Evolutionary conservation across 2,888 invertebrate species (phyloP).

Genomic region (Tiliacea citrago): DNA sequence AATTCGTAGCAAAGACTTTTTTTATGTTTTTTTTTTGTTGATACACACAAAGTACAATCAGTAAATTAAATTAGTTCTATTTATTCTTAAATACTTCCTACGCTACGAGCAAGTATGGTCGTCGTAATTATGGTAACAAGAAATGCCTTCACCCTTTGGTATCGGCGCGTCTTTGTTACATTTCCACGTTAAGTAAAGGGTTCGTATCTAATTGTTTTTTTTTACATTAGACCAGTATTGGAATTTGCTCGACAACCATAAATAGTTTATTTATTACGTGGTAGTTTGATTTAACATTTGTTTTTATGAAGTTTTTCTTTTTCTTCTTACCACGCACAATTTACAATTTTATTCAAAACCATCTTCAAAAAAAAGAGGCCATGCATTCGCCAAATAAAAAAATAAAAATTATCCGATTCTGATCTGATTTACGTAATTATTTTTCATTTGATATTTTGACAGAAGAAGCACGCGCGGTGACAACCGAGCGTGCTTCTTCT

Average conservation of each 20-base stretch:
- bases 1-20: neutral
- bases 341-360: no score
- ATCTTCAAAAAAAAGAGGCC: no score
- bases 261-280: slow-evolving; percentile 20
- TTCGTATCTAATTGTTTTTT: slow-evolving; percentile 28
- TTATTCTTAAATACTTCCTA: slow-evolving; percentile 5
- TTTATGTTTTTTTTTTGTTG: neutral
- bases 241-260: slow-evolving; percentile 12
- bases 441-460: neutral
- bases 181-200: slow-evolving; percentile 25
- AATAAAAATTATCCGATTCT: no score
- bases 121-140: slow-evolving; percentile 37
- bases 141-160: slow-evolving; percentile 28
- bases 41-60: neutral
- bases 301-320: neutral
- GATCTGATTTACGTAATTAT: no score
- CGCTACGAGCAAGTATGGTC: neutral
- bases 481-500: no score
- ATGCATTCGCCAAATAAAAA: no score
- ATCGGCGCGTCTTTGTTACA: slow-evolving; percentile 27
- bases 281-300: neutral
- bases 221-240: slow-evolving; percentile 7
- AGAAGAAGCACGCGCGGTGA: no score
- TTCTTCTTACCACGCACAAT: neutral
- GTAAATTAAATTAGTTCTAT: neutral